Percentiles rank a stretch among this genome's conserved stretches.
These are phyloP conservation scores for Myiagra hebetior DNA, from an alignment of 2,113 vertebrate genomes.

Conservation along the genomic window DNA sequence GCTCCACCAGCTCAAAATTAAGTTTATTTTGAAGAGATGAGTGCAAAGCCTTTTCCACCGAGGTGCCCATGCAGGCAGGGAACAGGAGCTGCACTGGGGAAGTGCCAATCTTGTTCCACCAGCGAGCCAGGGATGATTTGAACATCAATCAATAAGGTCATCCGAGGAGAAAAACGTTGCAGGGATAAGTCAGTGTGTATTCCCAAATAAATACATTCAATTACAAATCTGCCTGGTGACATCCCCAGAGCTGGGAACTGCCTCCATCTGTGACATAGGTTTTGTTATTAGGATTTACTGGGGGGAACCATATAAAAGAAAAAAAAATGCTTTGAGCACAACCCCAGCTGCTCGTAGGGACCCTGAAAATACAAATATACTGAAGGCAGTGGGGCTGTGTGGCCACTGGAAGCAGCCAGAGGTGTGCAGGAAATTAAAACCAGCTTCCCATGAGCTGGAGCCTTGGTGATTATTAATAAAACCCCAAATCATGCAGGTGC, in stretches of 20 bases:
- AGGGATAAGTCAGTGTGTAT: background rate
- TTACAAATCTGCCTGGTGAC: background rate
- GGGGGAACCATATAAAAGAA: background rate
- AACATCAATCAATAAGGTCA: background rate
- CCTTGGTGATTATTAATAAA: background rate
- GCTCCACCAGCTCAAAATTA: background rate
- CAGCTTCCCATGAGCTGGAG: background rate
- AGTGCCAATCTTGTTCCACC: background rate
- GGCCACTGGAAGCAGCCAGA: background rate
- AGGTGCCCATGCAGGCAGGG: background rate
- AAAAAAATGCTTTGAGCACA: background rate
- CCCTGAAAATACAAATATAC: background rate
- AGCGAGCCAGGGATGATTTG: background rate
- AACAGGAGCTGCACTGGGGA: background rate
- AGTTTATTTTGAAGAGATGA: background rate
- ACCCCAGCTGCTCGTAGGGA: background rate
- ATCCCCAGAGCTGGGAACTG: background rate
- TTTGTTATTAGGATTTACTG: background rate
- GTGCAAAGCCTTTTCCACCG: background rate
- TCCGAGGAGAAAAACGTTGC: fast-evolving
- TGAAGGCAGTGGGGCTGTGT: fast-evolving
- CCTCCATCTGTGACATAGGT: background rate
- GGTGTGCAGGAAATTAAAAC: background rate
- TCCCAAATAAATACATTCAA: background rate
- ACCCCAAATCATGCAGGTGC: background rate